Evolutionary conservation across 1,140 invertebrate genomes (phyloP).

Genomic region (Ctenoplectra terminalis): DNA sequence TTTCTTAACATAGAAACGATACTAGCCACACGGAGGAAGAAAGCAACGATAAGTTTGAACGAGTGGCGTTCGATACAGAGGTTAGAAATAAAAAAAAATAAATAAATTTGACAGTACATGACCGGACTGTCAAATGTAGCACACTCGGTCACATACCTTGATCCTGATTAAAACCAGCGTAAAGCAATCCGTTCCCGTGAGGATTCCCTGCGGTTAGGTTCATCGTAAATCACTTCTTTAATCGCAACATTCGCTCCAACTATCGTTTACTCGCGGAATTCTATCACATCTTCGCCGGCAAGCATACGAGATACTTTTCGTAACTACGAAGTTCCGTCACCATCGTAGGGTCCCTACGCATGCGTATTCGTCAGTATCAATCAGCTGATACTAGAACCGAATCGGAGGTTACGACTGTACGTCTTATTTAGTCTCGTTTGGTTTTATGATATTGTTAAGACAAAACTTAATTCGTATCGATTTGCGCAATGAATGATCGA

Average conservation of each 20-base stretch:
- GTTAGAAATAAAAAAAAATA: conserved; percentile 47
- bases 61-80: conserved; percentile 1
- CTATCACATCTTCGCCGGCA: conserved; percentile 65
- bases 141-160: conserved; percentile 88
- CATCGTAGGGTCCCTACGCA: conserved; percentile 38
- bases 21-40: too few species aligned
- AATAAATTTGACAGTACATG: conserved; percentile 48
- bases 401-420: neutral
- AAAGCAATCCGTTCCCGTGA: conserved; percentile 91
- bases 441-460: neutral
- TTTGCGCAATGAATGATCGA: neutral
- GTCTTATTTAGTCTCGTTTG: neutral
- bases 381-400: conserved; percentile 57
- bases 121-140: conserved; percentile 49
- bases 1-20: neutral
- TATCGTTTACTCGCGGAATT: conserved; percentile 47
- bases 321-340: conserved; percentile 46
- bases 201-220: conserved; percentile 84
- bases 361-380: conserved; percentile 57
- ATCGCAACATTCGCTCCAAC: conserved; percentile 52
- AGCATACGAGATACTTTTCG: conserved; percentile 43
- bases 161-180: conserved; percentile 98
- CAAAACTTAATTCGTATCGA: neutral
- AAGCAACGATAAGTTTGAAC: neutral
- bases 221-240: conserved; percentile 78